Percentiles rank a stretch among this genome's conserved stretches.
phyloP scores from a whole-genome alignment of 2,888 invertebrate genomes.

The Drosophila kambysellisi region DNA sequence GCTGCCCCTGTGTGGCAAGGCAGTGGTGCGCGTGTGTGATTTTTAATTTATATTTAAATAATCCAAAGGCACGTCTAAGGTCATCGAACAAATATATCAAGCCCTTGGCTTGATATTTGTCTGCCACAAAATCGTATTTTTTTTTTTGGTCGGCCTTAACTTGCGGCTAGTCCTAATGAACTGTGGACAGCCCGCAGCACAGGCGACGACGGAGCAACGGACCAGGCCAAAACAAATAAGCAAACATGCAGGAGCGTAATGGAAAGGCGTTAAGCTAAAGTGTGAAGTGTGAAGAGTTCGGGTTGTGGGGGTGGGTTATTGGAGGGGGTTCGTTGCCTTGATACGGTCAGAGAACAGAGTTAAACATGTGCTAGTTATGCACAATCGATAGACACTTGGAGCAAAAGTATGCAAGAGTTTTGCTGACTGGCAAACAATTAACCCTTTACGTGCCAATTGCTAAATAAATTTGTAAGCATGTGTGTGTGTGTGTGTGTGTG shows the following conservation, averaged over 20 bases:
- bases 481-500: constrained; percentile 22
- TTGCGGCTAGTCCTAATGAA: constrained; percentile 38
- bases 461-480: constrained; percentile 57
- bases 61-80: constrained; percentile 18
- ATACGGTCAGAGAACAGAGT: constrained; percentile 10
- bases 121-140: constrained; percentile 16
- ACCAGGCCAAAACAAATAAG: constrained; percentile 49
- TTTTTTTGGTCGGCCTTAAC: constrained; percentile 7
- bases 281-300: too few relatives aligned
- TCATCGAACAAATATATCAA: constrained; percentile 17
- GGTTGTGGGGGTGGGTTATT: neutral
- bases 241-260: constrained; percentile 44
- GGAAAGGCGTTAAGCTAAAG: constrained; percentile 64
- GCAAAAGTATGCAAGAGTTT: constrained; percentile 31
- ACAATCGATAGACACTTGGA: constrained; percentile 64
- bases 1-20: constrained; percentile 27
- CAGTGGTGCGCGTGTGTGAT: constrained; percentile 68
- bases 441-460: constrained; percentile 78
- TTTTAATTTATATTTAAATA: constrained; percentile 68
- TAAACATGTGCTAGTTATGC: constrained; percentile 67
- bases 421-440: constrained; percentile 73
- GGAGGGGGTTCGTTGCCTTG: neutral
- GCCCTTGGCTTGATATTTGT: constrained; percentile 27
- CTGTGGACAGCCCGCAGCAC: constrained; percentile 55
- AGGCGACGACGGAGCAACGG: constrained; percentile 4